Evolutionary conservation across 2,888 invertebrate species (phyloP).

Genomic region (Chouioia cunea): DNA sequence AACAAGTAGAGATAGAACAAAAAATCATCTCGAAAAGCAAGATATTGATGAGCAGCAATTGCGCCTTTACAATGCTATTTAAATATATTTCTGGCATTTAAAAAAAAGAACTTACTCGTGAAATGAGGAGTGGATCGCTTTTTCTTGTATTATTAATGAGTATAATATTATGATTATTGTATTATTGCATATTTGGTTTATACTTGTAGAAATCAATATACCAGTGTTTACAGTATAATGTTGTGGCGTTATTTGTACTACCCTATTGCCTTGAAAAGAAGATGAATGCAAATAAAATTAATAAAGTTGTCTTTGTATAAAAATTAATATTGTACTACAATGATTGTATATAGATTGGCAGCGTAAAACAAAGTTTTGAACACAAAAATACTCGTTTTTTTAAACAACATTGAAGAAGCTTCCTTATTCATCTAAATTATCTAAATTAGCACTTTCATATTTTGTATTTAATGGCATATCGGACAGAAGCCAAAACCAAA

Average conservation of each 20-base stretch:
- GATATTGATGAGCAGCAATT: slow-evolving; percentile 19
- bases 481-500: slow-evolving; percentile 27
- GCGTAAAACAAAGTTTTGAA: too few species aligned
- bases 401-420: slow-evolving; percentile 17
- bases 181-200: slow-evolving; percentile 62
- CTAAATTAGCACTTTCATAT: slow-evolving; percentile 27
- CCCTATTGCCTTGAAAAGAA: neutral
- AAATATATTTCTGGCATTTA: slow-evolving; percentile 42
- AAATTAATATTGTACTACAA: too few species aligned
- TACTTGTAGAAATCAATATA: slow-evolving; percentile 66
- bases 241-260: slow-evolving; percentile 33
- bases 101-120: slow-evolving; percentile 27
- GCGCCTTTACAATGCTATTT: slow-evolving; percentile 39
- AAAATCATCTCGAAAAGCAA: slow-evolving; percentile 5
- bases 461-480: slow-evolving; percentile 26
- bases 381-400: neutral
- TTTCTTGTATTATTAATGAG: slow-evolving; percentile 58
- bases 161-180: slow-evolving; percentile 56
- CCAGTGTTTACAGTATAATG: slow-evolving; percentile 62
- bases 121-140: slow-evolving; percentile 54
- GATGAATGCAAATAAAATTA: too few species aligned
- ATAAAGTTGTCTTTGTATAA: too few species aligned
- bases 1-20: slow-evolving; percentile 3
- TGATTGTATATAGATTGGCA: too few species aligned
- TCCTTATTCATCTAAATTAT: slow-evolving; percentile 29